Evolutionary conservation across 2,888 invertebrate genomes (phyloP), one percentile per base, ranked within the genome.

Genomic region (Didymodactylos carnosus): DNA sequence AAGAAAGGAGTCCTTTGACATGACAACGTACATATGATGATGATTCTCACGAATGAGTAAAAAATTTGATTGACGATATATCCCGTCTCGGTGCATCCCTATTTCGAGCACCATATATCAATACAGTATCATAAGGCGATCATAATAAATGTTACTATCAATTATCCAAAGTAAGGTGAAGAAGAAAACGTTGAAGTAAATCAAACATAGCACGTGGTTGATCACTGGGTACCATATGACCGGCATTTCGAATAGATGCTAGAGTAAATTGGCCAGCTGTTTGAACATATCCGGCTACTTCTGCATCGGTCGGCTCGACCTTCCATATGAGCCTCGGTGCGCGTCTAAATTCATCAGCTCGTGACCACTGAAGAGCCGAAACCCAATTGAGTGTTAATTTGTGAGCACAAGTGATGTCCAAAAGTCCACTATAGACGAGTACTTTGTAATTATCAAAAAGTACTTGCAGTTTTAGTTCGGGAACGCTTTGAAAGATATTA

Each of bases 391-490:
- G 86, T 0, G 92, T 92, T 71, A 91, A 81, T 0, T 92, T 91
- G 83, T 91, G 91, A 0, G 92, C 91, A 0, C 92, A 90, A 77
- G 92, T 91, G 19, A 94, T 89, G 81, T 94, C 94, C 77, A 94
- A 81, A 80, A 94, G 93, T 0, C 94, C 94, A 80, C 89, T 92
- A 82, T 93, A 94, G 76, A 92, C 86, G 62, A 93, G 86, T 23
- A 91, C 87, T 81, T 81, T 75, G 16, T 73, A 70, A 25, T 49
- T 43, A 62, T 35, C 19, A 35, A n/a, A 27, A 62, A 62, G 27
- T 7, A 16, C 35, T 19, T 27, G 19, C 7, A 62, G 29, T 35
- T 62, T 62, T 23, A 16, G 16, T 1, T 35, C 53, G 19, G n/a
- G n/a, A n/a, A 62, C 35, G 7, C 29, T 89, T 79, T 90, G 87